A percentile compares a stretch with the other conserved stretches of the same genome.
phyloP scores from a whole-genome alignment of 2,888 invertebrate species.

The Heliconius erato region DNA sequence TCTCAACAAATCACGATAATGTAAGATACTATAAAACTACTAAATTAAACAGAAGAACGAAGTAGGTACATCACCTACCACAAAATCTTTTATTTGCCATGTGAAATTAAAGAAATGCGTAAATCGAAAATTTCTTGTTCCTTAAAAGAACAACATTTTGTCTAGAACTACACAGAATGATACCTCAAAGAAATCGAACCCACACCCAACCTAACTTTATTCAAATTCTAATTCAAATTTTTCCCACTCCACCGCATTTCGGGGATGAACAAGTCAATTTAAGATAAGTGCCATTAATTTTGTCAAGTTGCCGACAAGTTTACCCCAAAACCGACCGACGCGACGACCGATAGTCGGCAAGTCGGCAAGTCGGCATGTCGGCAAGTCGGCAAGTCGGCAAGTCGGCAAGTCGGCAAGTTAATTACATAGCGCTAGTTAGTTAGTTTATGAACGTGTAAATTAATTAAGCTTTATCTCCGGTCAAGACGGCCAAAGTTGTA shows the following conservation, averaged over 20 bases:
- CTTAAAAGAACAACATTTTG: background rate
- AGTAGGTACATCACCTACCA: too few relatives aligned
- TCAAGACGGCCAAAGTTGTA: conserved; percentile 46
- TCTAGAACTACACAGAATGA: background rate
- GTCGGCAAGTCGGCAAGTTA: conserved; percentile 51
- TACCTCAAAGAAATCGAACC: background rate
- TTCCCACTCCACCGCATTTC: conserved; percentile 17
- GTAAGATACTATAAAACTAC: too few relatives aligned
- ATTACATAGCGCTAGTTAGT: conserved; percentile 51
- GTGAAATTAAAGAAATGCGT: too few relatives aligned
- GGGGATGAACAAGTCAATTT: conserved; percentile 28
- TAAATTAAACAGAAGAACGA: too few relatives aligned
- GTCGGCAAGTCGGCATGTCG: conserved; percentile 48
- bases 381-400: conserved; percentile 42
- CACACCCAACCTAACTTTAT: background rate
- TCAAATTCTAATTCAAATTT: background rate
- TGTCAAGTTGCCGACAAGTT: conserved; percentile 53
- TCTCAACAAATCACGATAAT: too few relatives aligned
- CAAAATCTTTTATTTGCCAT: too few relatives aligned
- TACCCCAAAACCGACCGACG: conserved; percentile 49
- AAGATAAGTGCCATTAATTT: conserved; percentile 46
- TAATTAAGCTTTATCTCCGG: conserved; percentile 52
- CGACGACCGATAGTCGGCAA: conserved; percentile 38
- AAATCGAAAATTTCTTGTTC: too few relatives aligned
- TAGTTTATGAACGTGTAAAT: conserved; percentile 55